phyloP scores from a whole-genome alignment of 2,797 vertebrate genomes.

The Parotocinclus haroldoi region DNA sequence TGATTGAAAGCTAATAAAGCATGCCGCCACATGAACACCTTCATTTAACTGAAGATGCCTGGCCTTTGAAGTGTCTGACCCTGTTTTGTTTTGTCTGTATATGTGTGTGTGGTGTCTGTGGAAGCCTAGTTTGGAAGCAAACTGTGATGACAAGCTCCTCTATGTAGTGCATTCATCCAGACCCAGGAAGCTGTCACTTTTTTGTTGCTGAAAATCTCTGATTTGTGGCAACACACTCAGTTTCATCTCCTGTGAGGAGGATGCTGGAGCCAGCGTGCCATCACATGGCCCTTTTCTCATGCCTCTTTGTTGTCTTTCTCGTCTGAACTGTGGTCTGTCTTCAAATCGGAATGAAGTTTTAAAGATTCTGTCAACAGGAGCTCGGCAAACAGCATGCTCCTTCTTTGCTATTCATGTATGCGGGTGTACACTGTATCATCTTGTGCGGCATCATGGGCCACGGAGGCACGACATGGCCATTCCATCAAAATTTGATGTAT shows the following conservation, averaged over 20 bases:
- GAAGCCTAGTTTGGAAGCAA: background rate
- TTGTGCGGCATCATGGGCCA: constrained; percentile 52
- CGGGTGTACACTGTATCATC: constrained; percentile 72
- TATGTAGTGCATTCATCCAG: background rate
- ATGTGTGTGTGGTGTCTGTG: constrained; percentile 8
- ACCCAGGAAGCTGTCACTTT: constrained; percentile 6
- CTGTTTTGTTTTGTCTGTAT: constrained; percentile 84
- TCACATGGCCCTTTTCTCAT: constrained; percentile 38
- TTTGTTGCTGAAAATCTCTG: constrained; percentile 16
- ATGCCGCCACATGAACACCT: constrained; percentile 54
- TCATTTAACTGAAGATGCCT: constrained; percentile 79
- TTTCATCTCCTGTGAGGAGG: constrained; percentile 3
- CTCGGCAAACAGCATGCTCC: constrained; percentile 61
- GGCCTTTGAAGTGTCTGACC: background rate
- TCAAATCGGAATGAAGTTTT: constrained; percentile 72
- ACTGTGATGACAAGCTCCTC: constrained; percentile 1
- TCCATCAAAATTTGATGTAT: constrained; percentile 74
- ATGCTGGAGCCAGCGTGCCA: constrained; percentile 47
- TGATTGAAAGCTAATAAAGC: constrained; percentile 98
- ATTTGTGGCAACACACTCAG: constrained; percentile 11
- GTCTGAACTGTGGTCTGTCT: constrained; percentile 40
- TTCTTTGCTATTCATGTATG: constrained; percentile 76
- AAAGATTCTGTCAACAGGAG: constrained; percentile 72
- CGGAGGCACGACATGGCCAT: constrained; percentile 53
- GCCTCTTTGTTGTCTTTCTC: constrained; percentile 27